Evolutionary conservation across 2,113 vertebrate genomes (phyloP).

Genomic region (Meles meles): DNA sequence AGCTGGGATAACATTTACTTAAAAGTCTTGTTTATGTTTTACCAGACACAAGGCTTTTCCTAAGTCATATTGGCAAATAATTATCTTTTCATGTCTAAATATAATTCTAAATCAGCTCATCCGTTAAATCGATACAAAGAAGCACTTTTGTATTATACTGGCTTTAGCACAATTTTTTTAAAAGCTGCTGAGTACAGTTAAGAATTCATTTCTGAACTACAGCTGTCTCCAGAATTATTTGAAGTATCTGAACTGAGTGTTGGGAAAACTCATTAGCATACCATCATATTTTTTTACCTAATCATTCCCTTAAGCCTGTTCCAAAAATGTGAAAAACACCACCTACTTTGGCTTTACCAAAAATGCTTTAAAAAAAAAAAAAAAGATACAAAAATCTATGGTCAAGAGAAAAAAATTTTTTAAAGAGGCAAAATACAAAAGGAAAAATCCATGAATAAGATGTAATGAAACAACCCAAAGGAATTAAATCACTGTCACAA

Average conservation of each 20-base stretch:
- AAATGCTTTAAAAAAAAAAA: not conserved
- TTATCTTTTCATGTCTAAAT: conserved; percentile 58
- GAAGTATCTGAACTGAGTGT: conserved; percentile 67
- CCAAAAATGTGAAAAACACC: conserved; percentile 64
- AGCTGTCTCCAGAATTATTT: conserved; percentile 76
- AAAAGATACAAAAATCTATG: not conserved
- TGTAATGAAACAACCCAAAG: not conserved
- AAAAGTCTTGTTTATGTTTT: conserved; percentile 21
- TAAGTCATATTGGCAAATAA: conserved; percentile 59
- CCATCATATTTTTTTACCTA: conserved; percentile 64
- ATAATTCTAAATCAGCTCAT: conserved; percentile 63
- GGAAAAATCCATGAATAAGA: not conserved
- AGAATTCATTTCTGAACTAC: conserved; percentile 76
- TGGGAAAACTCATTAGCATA: conserved; percentile 74
- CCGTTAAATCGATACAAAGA: conserved; percentile 80
- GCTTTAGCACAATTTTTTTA: not conserved
- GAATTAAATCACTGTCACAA: not conserved
- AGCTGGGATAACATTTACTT: conserved; percentile 46
- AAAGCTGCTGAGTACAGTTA: conserved; percentile 69
- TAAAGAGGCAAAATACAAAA: not conserved
- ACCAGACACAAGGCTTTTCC: conserved; percentile 34
- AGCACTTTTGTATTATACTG: conserved; percentile 69
- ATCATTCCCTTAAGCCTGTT: conserved; percentile 63
- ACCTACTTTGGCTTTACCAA: conserved; percentile 20
- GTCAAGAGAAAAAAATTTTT: not conserved